Evolutionary conservation across 2,888 invertebrate genomes (phyloP).

Genomic region (Apoda limacodes): DNA sequence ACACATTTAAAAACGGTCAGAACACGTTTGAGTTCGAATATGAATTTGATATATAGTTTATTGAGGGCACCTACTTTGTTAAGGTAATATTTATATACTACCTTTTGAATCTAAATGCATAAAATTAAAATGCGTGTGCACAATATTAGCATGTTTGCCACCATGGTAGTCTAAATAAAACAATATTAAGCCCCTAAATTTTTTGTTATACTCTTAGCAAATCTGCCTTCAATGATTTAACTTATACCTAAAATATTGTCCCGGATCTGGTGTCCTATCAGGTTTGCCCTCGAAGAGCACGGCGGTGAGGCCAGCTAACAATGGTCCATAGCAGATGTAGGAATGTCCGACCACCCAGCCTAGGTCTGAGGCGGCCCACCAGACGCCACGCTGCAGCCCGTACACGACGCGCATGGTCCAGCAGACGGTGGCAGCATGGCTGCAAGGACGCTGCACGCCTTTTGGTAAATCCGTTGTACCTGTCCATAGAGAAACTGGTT

Average conservation of each 20-base stretch:
- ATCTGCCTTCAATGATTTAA: constrained; percentile 15
- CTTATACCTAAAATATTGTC: constrained; percentile 94
- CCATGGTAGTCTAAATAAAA: too few species aligned
- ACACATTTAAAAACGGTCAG: too few species aligned
- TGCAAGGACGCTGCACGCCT: constrained; percentile 89
- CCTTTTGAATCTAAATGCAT: too few species aligned
- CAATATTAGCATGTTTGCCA: too few species aligned
- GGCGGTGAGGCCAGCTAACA: constrained; percentile 83
- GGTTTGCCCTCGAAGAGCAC: constrained; percentile 94
- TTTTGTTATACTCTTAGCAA: too few species aligned
- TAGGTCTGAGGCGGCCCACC: constrained; percentile 92
- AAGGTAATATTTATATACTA: too few species aligned
- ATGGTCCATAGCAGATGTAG: constrained; percentile 93
- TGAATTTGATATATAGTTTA: too few species aligned
- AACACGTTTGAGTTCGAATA: too few species aligned
- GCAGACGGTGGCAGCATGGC: constrained; percentile 86
- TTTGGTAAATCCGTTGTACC: constrained; percentile 59
- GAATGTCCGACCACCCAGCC: constrained; percentile 97
- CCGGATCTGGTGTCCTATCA: constrained; percentile 92
- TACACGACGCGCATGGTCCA: constrained; percentile 89
- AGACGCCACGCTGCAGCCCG: constrained; percentile 81
- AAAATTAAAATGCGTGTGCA: too few species aligned
- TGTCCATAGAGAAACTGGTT: too few species aligned
- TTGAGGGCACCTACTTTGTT: too few species aligned
- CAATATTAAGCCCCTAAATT: too few species aligned